A percentile compares a stretch with the other conserved stretches of the same genome.
These are phyloP conservation scores for Tetanocera ferruginea DNA, from an alignment of 2,888 invertebrate species.

Conservation along the genomic window DNA sequence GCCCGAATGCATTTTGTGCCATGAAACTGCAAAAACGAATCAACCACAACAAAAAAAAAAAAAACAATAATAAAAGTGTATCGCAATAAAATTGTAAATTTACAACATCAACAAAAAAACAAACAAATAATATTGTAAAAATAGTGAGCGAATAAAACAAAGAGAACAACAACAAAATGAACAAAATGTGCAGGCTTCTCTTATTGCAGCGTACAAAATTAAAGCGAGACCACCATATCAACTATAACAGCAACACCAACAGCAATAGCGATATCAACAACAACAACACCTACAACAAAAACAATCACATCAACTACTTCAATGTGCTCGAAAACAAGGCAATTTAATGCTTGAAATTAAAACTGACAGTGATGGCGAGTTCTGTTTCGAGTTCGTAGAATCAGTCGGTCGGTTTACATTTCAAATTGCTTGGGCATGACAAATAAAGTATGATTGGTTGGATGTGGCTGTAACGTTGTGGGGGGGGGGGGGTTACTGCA, in stretches of 20 bases:
- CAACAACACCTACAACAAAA: no score
- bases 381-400: background rate
- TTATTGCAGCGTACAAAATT: background rate
- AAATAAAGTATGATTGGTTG: no score
- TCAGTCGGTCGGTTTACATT: background rate
- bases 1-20: background rate
- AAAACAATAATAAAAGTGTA: background rate
- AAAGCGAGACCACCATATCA: background rate
- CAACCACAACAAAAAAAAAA: background rate
- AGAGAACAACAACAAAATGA: background rate
- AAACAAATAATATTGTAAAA: background rate
- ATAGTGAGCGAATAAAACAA: background rate
- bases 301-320: background rate
- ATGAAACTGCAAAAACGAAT: background rate
- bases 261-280: no score
- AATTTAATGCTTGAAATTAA: constrained; percentile 3
- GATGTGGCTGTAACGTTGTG: no score
- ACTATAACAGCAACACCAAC: no score
- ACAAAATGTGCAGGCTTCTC: background rate
- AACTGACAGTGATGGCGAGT: no score
- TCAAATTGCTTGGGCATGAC: no score
- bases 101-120: background rate
- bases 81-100: background rate
- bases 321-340: background rate
- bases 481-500: background rate